Evolutionary conservation across 2,888 invertebrate species (phyloP).

Genomic region (Synanthedon myopaeformis): DNA sequence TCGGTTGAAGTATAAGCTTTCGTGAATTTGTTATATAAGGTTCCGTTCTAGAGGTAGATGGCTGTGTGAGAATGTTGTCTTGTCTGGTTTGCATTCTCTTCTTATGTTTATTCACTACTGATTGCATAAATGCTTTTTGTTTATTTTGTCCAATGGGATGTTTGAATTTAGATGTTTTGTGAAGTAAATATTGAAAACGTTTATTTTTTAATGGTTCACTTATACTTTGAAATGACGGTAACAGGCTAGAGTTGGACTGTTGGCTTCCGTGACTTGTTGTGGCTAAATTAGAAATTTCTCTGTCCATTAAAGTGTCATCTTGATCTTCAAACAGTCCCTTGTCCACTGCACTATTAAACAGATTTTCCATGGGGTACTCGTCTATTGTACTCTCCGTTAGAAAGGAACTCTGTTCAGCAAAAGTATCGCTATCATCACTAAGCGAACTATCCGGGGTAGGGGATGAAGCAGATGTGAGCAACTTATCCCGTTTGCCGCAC

Average conservation of each 20-base stretch:
- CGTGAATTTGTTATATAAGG: constrained; percentile 47
- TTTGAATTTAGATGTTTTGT: constrained; percentile 64
- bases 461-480: constrained; percentile 31
- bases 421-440: constrained; percentile 59
- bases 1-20: constrained; percentile 44
- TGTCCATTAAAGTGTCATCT: constrained; percentile 60
- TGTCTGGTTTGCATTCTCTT: constrained; percentile 53
- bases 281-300: constrained; percentile 62
- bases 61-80: constrained; percentile 40
- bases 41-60: constrained; percentile 56
- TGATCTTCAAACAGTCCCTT: constrained; percentile 61
- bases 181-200: constrained; percentile 61
- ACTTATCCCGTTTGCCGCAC: constrained; percentile 40
- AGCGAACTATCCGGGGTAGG: constrained; percentile 53
- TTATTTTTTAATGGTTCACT: constrained; percentile 63
- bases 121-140: constrained; percentile 65
- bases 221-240: constrained; percentile 58
- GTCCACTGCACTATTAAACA: constrained; percentile 62
- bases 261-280: constrained; percentile 56
- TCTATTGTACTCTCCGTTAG: constrained; percentile 61
- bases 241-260: constrained; percentile 41
- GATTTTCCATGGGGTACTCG: constrained; percentile 64
- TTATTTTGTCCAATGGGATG: constrained; percentile 63
- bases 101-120: constrained; percentile 64
- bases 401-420: constrained; percentile 61